Evolutionary conservation across 2,888 invertebrate species (phyloP), one percentile per base, ranked within the genome.

Genomic region (Nephrocerus scutellatus): DNA sequence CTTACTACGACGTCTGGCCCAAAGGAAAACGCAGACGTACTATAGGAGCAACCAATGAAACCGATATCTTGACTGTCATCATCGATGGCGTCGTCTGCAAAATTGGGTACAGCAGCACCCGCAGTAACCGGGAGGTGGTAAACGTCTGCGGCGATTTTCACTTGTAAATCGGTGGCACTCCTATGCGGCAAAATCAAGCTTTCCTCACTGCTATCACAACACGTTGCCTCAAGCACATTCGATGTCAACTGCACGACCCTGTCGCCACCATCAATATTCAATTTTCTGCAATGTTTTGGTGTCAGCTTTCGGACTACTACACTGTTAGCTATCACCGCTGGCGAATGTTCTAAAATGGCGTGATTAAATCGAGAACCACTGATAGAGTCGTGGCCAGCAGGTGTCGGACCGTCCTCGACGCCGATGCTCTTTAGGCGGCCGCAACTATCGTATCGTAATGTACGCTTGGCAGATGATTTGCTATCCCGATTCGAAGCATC

Each of bases 381-480:
- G 3, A 47, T 39, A 15, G 45, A 30, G n/a, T n/a, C n/a, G n/a
- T n/a, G n/a, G n/a, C n/a, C n/a, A n/a, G n/a, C n/a, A n/a, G n/a
- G n/a, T 26, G 44, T 33, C 34, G 48, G 44, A 14, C 41, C 28
- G 36, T 43, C 46, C 12, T 51, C 45, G 18, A 48, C 19, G 23
- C 42, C 44, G n/a, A 50, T 32, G 18, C 46, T 50, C 22, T 57
- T 62, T 4, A 63, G 48, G 20, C 60, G 56, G 1, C 60, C 64
- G 31, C 55, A 51, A 35, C 52, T 55, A 49, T 63, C 64, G 46
- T 62, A 63, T 25, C 61, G 55, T 15, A 61, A 12, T 36, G 26
- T 35, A 31, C 25, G 30, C 24, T 35, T 35, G 50, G 35, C 12
- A 41, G 20, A 19, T 35, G 15, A 30, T 14, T 18, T 29, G 24